Base-by-base conservation (phyloP, 1,140 invertebrate genomes). In the Adelges cooleyi region DNA sequence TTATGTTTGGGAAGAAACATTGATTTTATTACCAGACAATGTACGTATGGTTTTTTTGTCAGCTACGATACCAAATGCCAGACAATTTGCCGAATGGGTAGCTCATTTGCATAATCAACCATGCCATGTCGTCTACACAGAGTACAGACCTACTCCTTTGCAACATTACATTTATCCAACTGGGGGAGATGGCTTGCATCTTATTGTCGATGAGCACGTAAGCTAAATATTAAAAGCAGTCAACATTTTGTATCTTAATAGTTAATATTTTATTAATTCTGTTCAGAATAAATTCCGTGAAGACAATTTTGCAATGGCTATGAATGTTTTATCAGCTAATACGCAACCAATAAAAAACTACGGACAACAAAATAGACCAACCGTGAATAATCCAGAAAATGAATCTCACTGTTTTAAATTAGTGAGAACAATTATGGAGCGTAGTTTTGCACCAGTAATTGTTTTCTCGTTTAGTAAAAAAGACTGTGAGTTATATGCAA, bases 401-500 rank as follows among this genome's bases (percentile, higher is more conserved):
- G 84, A 83, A 23, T 85, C 89, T 0, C 94, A 94, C 71, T 96
- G 95, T 69, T 95, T 93, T 71, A 98, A 98, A 77, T 93, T 99
- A 65, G 88, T 99, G 4, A 95, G 98, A 77, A 98, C 98, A 89
- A 94, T 99, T 23, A 96, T 98, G 90, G 95, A 99, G 74, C 78
- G 92, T 48, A 92, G 94, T 74, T 94, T 98, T 77, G 91, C 95
- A 0, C 97, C 96, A 0, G 93, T 96, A 17, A 99, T 99, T 71
- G 91, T 98, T 56, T 99, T 99, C 77, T 98, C 94, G 73, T 99
- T 99, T 75, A 97, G 93, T 70, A 96, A 97, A 74, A 98, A 97
- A 74, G 95, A 99, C 69, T 99, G 97, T 73, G 96, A 99, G 76
- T 75, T 87, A 0, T 99, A 98, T 76, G 97, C 95, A 0, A 84